phyloP scores from a whole-genome alignment of 2,888 invertebrate species.

The Crematogaster levior region DNA sequence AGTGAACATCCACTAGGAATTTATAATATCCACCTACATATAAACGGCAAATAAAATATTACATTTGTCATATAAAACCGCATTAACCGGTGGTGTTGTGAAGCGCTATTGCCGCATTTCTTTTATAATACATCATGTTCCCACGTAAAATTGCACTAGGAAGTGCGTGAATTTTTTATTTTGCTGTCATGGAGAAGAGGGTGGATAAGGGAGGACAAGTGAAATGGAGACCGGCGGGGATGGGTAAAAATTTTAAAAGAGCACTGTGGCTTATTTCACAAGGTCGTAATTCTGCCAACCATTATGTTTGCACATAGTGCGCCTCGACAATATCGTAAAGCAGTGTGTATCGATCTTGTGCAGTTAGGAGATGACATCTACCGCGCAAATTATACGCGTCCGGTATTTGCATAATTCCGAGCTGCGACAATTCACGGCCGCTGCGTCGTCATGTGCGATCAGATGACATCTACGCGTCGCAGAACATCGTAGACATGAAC shows the following conservation, averaged over 20 bases:
- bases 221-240: neutral
- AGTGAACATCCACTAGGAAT: neutral
- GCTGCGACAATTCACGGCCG: conserved; percentile 12
- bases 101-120: conserved; percentile 18
- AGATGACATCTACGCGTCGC: conserved; percentile 15
- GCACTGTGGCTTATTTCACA: neutral
- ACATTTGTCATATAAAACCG: neutral
- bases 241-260: conserved; percentile 24
- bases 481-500: neutral
- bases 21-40: conserved; percentile 2
- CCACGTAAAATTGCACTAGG: conserved; percentile 9
- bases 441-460: conserved; percentile 10
- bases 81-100: neutral
- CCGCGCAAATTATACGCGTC: conserved; percentile 38
- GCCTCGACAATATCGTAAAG: conserved; percentile 34
- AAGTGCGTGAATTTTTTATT: conserved; percentile 34
- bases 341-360: conserved; percentile 38
- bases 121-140: conserved; percentile 26
- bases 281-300: neutral
- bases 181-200: neutral
- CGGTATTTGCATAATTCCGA: conserved; percentile 46
- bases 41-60: neutral
- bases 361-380: conserved; percentile 43
- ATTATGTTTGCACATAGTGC: conserved; percentile 17
- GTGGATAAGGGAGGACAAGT: neutral